Percentiles rank a stretch among this genome's conserved stretches.
Evolutionary conservation across 1,140 invertebrate genomes (phyloP).

Genomic region (Medauroidea extradentata): DNA sequence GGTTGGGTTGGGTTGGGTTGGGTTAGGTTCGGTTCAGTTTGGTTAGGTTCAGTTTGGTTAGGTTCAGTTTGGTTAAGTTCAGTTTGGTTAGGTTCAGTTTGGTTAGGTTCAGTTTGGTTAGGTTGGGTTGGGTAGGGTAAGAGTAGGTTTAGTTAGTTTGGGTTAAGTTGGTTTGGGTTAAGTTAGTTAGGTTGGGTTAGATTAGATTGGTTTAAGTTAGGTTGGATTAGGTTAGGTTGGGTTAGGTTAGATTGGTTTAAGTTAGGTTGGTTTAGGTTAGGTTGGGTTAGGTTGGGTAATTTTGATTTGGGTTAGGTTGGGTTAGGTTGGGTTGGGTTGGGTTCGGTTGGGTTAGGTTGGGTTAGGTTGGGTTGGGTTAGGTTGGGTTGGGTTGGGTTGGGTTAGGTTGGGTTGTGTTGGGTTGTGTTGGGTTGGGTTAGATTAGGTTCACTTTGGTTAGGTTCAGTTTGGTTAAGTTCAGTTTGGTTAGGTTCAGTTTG

Average conservation of each 20-base stretch:
- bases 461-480: slow-evolving; percentile 18
- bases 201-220: too few relatives aligned
- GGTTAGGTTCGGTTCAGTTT: background rate
- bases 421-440: slow-evolving; percentile 21
- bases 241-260: too few relatives aligned
- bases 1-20: slow-evolving; percentile 5
- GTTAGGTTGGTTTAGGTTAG: background rate
- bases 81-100: background rate
- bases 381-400: slow-evolving; percentile 19
- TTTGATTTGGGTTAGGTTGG: background rate
- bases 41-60: background rate
- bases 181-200: background rate
- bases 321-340: background rate
- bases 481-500: slow-evolving; percentile 21
- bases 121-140: background rate
- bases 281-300: background rate
- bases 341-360: slow-evolving; percentile 18
- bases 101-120: background rate
- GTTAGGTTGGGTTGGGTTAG: slow-evolving; percentile 20
- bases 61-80: background rate
- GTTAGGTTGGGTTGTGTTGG: slow-evolving; percentile 21
- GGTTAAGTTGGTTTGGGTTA: background rate
- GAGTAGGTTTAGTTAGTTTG: background rate
- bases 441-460: slow-evolving; percentile 21
- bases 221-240: too few relatives aligned